These are phyloP conservation scores for Eptesicus fuscus DNA, from an alignment of 2,113 vertebrate species.

Conservation along the genomic window DNA sequence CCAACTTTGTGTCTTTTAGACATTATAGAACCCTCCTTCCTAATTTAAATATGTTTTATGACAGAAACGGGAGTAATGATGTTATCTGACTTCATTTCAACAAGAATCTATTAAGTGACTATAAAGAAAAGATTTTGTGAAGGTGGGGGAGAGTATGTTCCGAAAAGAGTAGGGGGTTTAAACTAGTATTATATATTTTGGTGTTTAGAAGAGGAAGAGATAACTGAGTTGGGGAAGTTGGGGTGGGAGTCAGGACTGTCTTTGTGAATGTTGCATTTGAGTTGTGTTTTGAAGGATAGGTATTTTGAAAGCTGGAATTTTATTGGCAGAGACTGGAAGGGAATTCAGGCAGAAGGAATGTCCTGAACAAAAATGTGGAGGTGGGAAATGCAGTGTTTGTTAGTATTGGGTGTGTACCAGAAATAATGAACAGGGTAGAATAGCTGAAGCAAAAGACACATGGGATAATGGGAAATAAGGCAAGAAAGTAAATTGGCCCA, in stretches of 20 bases:
- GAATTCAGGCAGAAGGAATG: constrained; percentile 18
- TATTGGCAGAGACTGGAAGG: neutral
- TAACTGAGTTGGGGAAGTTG: neutral
- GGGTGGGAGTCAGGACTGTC: neutral
- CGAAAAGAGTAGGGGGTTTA: neutral
- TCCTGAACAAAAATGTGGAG: neutral
- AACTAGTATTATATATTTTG: neutral
- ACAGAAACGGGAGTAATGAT: neutral
- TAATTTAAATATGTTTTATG: constrained; percentile 21
- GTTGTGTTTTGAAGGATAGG: neutral
- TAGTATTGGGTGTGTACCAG: neutral
- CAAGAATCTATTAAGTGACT: neutral
- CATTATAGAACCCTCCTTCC: neutral
- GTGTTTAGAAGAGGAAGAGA: constrained; percentile 9
- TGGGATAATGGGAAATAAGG: neutral
- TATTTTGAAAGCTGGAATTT: constrained; percentile 37
- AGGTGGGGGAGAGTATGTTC: neutral
- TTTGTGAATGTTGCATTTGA: neutral
- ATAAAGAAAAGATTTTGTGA: neutral
- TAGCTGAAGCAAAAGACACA: neutral
- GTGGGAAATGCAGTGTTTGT: neutral
- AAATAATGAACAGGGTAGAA: neutral
- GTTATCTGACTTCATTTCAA: constrained; percentile 33
- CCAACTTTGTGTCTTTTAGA: neutral
- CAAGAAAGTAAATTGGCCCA: neutral